Evolutionary conservation across 2,797 vertebrate species (phyloP).

Genomic region (Eupleurogrammus muticus): DNA sequence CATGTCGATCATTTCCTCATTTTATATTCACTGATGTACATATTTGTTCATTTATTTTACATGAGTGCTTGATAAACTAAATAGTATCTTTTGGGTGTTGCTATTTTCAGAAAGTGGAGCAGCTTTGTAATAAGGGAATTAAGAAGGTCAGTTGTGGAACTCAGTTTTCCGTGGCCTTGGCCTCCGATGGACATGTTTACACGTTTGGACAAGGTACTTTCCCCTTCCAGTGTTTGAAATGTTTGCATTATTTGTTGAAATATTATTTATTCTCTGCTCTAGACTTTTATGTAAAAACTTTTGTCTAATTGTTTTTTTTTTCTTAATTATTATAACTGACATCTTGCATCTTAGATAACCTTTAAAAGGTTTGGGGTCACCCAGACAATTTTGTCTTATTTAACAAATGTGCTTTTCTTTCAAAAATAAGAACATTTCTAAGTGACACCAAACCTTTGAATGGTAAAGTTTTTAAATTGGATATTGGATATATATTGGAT

Average conservation of each 20-base stretch:
- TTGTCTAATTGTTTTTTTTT: too few species aligned
- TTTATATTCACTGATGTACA: not conserved
- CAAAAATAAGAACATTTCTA: too few species aligned
- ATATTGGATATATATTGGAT: not conserved
- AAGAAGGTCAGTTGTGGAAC: constrained; percentile 86
- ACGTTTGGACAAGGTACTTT: constrained; percentile 87
- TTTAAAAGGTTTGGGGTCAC: too few species aligned
- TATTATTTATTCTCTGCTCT: not conserved
- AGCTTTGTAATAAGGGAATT: constrained; percentile 85
- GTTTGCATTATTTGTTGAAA: not conserved
- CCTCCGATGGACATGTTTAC: constrained; percentile 84
- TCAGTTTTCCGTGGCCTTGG: constrained; percentile 86
- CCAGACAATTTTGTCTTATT: too few species aligned
- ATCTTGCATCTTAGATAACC: too few species aligned
- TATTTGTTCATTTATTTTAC: not conserved
- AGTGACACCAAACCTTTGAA: too few species aligned
- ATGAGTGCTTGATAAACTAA: not conserved
- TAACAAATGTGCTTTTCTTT: too few species aligned
- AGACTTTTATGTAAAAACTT: not conserved
- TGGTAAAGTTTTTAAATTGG: too few species aligned
- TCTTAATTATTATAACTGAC: too few species aligned
- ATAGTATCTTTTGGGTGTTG: constrained; percentile 22
- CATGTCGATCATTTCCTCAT: not conserved
- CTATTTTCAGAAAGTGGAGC: constrained; percentile 84
- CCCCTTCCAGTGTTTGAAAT: not conserved